A percentile compares a stretch with the other conserved stretches of the same genome.
phyloP scores from a whole-genome alignment of 2,888 invertebrate species.

The Eurytoma californica region DNA sequence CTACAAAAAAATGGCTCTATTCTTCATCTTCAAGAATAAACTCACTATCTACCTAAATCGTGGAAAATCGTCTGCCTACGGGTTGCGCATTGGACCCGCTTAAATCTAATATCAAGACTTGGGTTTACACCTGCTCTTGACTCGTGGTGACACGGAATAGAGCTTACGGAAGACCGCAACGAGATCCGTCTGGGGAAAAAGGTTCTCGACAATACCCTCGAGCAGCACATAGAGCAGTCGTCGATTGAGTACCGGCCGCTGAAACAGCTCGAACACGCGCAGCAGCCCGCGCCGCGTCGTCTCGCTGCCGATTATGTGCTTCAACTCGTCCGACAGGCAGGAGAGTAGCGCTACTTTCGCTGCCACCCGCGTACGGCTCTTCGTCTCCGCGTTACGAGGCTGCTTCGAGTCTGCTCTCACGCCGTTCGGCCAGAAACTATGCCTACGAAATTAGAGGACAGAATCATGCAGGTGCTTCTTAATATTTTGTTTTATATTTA shows the following conservation, averaged over 20 bases:
- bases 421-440: constrained; percentile 80
- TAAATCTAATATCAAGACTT: constrained; percentile 62
- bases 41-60: too few relatives aligned
- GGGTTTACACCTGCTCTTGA: constrained; percentile 65
- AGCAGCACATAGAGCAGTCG: constrained; percentile 88
- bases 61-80: not conserved
- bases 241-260: constrained; percentile 89
- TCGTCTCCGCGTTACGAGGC: constrained; percentile 77
- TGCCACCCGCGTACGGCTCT: constrained; percentile 87
- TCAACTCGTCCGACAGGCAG: constrained; percentile 91
- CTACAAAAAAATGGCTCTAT: too few relatives aligned
- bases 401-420: constrained; percentile 77
- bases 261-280: constrained; percentile 91
- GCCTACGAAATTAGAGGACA: constrained; percentile 70
- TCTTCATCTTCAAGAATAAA: too few relatives aligned
- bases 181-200: constrained; percentile 89
- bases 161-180: constrained; percentile 83
- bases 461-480: too few relatives aligned
- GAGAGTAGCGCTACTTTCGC: constrained; percentile 91
- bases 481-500: not conserved
- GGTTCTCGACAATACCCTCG: constrained; percentile 86
- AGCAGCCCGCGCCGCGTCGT: constrained; percentile 89
- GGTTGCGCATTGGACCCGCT: not conserved
- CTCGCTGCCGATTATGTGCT: constrained; percentile 92
- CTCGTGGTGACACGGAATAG: constrained; percentile 80